A percentile compares a stretch with the other conserved stretches of the same genome.
phyloP scores from a whole-genome alignment of 1,140 invertebrate genomes.

The Medauroidea extradentata region DNA sequence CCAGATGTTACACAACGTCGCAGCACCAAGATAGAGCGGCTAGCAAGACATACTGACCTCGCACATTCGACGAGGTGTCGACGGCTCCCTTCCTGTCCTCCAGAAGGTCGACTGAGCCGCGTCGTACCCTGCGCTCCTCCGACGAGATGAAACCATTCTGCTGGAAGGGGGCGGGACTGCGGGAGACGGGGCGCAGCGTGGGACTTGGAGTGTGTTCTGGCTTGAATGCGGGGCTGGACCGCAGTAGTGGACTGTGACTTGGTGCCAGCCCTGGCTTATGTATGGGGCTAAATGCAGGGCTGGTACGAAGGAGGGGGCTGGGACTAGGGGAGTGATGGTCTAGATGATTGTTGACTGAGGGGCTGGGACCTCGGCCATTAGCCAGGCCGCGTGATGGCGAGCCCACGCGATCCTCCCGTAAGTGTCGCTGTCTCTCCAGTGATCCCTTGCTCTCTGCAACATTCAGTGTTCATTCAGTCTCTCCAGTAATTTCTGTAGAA shows the following conservation, averaged over 20 bases:
- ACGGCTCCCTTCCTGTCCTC: slow-evolving; percentile 39
- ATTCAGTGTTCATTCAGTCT: not conserved
- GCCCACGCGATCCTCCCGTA: slow-evolving; percentile 1
- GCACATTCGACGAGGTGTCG: slow-evolving; percentile 64
- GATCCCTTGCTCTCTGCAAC: not conserved
- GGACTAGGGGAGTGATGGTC: slow-evolving; percentile 8
- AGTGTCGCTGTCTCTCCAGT: not conserved
- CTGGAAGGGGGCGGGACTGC: not conserved
- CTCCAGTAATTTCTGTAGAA: too few relatives aligned
- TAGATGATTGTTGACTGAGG: not conserved
- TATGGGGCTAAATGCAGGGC: slow-evolving; percentile 20
- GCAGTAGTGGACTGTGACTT: not conserved
- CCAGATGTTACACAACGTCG: too few relatives aligned
- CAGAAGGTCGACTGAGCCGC: slow-evolving; percentile 6
- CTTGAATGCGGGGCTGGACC: slow-evolving; percentile 21
- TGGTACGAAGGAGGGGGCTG: slow-evolving; percentile 9
- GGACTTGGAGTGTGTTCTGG: slow-evolving; percentile 11
- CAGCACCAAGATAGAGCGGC: too few relatives aligned
- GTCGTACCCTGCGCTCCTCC: slow-evolving; percentile 17
- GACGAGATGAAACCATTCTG: not conserved
- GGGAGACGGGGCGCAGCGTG: slow-evolving; percentile 4
- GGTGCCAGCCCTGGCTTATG: slow-evolving; percentile 14
- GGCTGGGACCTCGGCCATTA: not conserved
- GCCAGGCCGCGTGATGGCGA: not conserved
- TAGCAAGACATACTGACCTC: slow-evolving; percentile 33